Percentiles rank a stretch among this genome's conserved stretches.
These are phyloP conservation scores for Drosophila cardini DNA, from an alignment of 1,140 invertebrate genomes.

Conservation along the genomic window DNA sequence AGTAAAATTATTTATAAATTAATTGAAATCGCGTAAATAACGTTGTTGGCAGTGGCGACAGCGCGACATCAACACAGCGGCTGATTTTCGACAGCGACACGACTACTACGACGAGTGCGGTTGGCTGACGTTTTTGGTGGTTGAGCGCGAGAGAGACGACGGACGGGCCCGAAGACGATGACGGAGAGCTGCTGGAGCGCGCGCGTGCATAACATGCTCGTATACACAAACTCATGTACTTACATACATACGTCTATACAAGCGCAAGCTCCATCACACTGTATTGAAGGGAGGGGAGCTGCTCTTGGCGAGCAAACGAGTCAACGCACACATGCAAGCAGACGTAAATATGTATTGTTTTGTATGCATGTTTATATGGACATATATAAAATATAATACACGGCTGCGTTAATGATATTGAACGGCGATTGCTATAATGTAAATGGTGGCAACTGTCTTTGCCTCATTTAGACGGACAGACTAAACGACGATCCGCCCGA, in stretches of 20 bases:
- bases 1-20: slow-evolving; percentile 59
- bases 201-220: slow-evolving; percentile 76
- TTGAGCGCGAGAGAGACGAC: slow-evolving; percentile 52
- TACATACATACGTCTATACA: slow-evolving; percentile 32
- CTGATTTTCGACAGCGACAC: slow-evolving; percentile 39
- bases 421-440: slow-evolving; percentile 44
- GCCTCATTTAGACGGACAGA: slow-evolving; percentile 34
- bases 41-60: slow-evolving; percentile 20
- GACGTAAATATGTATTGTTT: slow-evolving; percentile 31
- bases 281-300: slow-evolving; percentile 20
- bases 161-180: slow-evolving; percentile 41
- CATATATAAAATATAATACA: slow-evolving; percentile 52
- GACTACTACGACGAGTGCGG: slow-evolving; percentile 38
- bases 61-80: slow-evolving; percentile 33
- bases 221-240: slow-evolving; percentile 44
- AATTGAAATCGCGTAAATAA: slow-evolving; percentile 63
- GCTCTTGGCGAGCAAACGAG: slow-evolving; percentile 44
- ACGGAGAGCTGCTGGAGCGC: slow-evolving; percentile 71
- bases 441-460: slow-evolving; percentile 47
- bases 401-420: slow-evolving; percentile 53
- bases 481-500: slow-evolving; percentile 47
- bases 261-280: slow-evolving; percentile 40
- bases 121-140: slow-evolving; percentile 60
- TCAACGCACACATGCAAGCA: slow-evolving; percentile 43
- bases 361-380: slow-evolving; percentile 30